Conservation (phyloP, 1,140 invertebrate species). For the Sinella curviseta region DNA sequence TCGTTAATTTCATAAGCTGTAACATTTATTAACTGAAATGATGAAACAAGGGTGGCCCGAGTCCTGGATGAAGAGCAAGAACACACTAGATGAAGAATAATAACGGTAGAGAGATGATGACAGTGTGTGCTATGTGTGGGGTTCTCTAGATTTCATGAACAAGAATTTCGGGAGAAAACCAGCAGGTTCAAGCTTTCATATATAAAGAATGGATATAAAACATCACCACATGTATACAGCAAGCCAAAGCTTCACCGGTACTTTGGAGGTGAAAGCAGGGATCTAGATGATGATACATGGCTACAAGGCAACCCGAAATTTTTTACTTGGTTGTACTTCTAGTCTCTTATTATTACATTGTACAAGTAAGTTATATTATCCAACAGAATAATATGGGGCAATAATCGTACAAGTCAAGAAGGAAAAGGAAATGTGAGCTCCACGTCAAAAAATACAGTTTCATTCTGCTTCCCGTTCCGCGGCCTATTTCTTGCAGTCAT, state of each 20-base stretch:
- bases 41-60: not conserved
- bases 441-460: not conserved
- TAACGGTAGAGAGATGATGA: too few relatives aligned
- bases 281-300: slow-evolving; percentile 17
- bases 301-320: not conserved
- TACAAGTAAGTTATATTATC: not conserved
- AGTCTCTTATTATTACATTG: not conserved
- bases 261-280: slow-evolving; percentile 9
- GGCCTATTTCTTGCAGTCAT: not conserved
- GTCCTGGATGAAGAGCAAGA: too few relatives aligned
- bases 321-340: not conserved
- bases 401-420: too few relatives aligned
- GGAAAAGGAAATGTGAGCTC: slow-evolving; percentile 13
- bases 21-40: not conserved
- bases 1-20: slow-evolving; percentile 6
- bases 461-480: not conserved
- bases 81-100: not conserved
- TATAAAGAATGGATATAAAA: too few relatives aligned
- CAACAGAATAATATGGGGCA: not conserved
- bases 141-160: too few relatives aligned
- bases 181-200: too few relatives aligned
- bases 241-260: not conserved
- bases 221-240: too few relatives aligned
- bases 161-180: too few relatives aligned
- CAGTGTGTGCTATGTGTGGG: too few relatives aligned